Base-by-base conservation (phyloP, 2,113 vertebrate species). In the Equus quagga region DNA sequence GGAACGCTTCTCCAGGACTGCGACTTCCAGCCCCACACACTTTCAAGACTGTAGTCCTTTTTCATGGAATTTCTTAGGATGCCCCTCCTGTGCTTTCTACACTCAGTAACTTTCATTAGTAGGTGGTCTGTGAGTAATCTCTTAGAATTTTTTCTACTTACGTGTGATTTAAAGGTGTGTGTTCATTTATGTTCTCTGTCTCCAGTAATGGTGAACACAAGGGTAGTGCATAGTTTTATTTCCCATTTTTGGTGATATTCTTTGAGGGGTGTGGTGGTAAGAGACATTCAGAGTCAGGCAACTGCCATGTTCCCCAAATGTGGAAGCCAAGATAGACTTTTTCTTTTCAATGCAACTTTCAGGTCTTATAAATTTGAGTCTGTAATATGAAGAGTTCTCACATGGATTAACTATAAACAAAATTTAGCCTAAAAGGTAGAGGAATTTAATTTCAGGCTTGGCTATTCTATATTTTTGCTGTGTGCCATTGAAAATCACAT, bases 391-490 rank as follows among this genome's bases (percentile, higher is more conserved):
- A 81, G 2, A 56, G 13, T 8, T 94, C 21, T 64, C 36, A 83
- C 8, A 60, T 36, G 8, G 49, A 90, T 88, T 70, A 72, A 36
- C 60, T 49, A 4, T 72, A 60, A 83, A 60, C 24, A 60, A 24
- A 56, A 26, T 62, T 62, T 56, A 6, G 8, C 21, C 15, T 94
- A 56, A 90, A 54, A 41, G 10, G 2, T 7, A 69, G 28, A 46
- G 0, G 6, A 81, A 72, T 60, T 92, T 84, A 54, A 81, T 73
- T 89, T 93, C 80, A 82, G 21, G 28, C 31, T 81, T 97, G 18
- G 11, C 9, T 23, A 12, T 86, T 89, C 4, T 89, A 1, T 75
- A 54, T 13, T 64, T 78, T 94, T 96, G 0, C 21, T 69, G 33
- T 89, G 19, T 64, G 23, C 2, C 4, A 36, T 82, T 92, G 8